These are phyloP conservation scores for Drosophila mauritiana DNA, from an alignment of 1,140 invertebrate genomes.

Conservation along the genomic window DNA sequence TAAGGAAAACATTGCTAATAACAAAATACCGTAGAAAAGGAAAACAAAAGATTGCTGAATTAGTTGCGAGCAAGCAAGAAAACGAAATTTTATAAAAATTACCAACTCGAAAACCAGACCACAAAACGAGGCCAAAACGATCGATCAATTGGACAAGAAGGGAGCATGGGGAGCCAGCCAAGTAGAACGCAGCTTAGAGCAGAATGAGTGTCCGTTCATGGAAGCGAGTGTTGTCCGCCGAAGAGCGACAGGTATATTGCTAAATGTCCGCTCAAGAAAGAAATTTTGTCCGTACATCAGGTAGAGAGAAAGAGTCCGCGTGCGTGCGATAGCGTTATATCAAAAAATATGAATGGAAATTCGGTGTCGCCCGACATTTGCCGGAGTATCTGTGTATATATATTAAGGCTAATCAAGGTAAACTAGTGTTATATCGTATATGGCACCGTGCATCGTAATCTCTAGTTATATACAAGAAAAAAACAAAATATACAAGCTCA, in stretches of 20 bases:
- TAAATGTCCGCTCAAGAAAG: background rate
- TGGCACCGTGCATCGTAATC: slow-evolving; percentile 51
- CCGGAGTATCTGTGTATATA: slow-evolving; percentile 52
- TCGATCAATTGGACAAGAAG: slow-evolving; percentile 30
- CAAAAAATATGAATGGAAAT: background rate
- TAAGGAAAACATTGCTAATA: slow-evolving; percentile 25
- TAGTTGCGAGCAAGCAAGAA: slow-evolving; percentile 63
- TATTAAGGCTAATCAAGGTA: slow-evolving; percentile 60
- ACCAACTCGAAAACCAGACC: slow-evolving; percentile 40
- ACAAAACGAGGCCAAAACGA: slow-evolving; percentile 44
- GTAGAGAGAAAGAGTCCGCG: slow-evolving; percentile 10
- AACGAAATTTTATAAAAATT: slow-evolving; percentile 65
- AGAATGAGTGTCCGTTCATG: slow-evolving; percentile 25
- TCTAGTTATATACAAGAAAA: slow-evolving; percentile 28
- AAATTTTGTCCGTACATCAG: background rate
- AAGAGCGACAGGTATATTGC: background rate
- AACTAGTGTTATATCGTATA: slow-evolving; percentile 60
- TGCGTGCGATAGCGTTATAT: slow-evolving; percentile 49
- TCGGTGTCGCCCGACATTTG: slow-evolving; percentile 7
- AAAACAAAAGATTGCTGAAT: slow-evolving; percentile 76
- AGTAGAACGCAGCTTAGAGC: slow-evolving; percentile 42
- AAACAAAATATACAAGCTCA: slow-evolving; percentile 11
- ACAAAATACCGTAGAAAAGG: slow-evolving; percentile 26
- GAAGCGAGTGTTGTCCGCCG: slow-evolving; percentile 7
- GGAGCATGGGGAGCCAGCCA: slow-evolving; percentile 10